Evolutionary conservation across 2,113 vertebrate genomes (phyloP), one percentile per base, ranked within the genome.

Genomic region (Actenoides lindsayi): DNA sequence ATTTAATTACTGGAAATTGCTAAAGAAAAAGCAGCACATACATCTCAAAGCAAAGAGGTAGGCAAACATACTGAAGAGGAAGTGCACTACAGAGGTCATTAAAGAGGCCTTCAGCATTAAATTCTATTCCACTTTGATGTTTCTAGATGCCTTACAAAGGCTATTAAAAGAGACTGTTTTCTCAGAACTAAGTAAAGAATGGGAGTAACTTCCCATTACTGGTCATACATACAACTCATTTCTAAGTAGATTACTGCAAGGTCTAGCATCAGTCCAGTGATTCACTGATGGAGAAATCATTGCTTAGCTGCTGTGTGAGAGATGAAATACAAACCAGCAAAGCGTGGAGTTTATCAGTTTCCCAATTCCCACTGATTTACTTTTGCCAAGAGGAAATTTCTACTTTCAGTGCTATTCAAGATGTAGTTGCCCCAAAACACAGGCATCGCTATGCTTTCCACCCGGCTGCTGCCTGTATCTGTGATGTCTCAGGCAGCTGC

Each of bases 401-500:
- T 70, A 13, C 25, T 84, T 80, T 60, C 35, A 28, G 11, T 50
- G 46, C 17, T 44, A 65, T 56, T 48, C 12, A 35, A 35, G 21
- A 33, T 39, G 18, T 37, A 65, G 64, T 60, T 81, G 9, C 23
- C 9, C 15, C 35, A 11, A 42, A 59, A 65, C 30, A 23, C 18
- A 30, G 1, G 4, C 16, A 30, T 31, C 19, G 17, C 19, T 67
- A 28, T 33, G 12, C 15, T 75, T 69, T 57, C 65, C 48, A 78
- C 30, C 56, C 53, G 56, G 9, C 31, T 83, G 28, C 17, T 53
- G n/a, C 16, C 31, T 10, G 2, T 33, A 64, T 46, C 28, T 35
- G 19, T 1, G 0, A n/a, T 53, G 42, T 8, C 57, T 9, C 33
- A 41, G 35, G 19, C 48, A 59, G 37, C 4, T 0, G 0, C 15